Percentiles rank a stretch among this genome's conserved stretches.
These are phyloP conservation scores for Nomada fabriciana DNA, from an alignment of 2,888 invertebrate species.

Conservation along the genomic window DNA sequence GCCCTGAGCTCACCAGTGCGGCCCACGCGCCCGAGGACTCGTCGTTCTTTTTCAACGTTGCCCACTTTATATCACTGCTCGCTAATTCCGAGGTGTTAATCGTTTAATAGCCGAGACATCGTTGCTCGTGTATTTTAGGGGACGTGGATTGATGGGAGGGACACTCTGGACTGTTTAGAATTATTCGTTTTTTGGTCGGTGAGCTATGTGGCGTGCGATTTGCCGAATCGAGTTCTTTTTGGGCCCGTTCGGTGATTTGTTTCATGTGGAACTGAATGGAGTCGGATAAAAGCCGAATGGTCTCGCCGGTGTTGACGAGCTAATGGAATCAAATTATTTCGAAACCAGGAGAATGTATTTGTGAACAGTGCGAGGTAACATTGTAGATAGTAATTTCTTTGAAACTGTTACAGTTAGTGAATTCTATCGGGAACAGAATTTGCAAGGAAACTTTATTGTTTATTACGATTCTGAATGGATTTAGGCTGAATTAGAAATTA, in stretches of 20 bases:
- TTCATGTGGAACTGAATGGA: background rate
- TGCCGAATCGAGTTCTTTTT: background rate
- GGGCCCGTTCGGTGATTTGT: background rate
- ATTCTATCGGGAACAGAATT: too few species aligned
- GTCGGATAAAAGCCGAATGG: background rate
- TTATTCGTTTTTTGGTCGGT: conserved; percentile 26
- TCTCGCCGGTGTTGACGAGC: background rate
- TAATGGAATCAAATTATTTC: background rate
- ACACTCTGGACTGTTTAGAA: background rate
- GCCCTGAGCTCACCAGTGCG: background rate
- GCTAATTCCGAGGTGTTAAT: conserved; percentile 55
- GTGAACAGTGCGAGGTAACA: background rate
- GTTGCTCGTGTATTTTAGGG: conserved; percentile 31
- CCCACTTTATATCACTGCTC: conserved; percentile 32
- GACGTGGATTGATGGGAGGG: conserved; percentile 17
- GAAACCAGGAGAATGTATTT: background rate
- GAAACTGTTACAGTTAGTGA: too few species aligned
- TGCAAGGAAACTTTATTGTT: too few species aligned
- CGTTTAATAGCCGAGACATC: conserved; percentile 44
- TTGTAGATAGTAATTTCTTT: background rate
- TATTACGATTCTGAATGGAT: too few species aligned
- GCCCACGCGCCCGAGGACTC: conserved; percentile 15
- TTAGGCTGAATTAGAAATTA: too few species aligned
- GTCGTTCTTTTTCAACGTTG: conserved; percentile 3
- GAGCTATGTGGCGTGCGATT: conserved; percentile 16